A percentile compares a stretch with the other conserved stretches of the same genome.
Conservation (phyloP, 1,140 invertebrate species). For the Elysia chlorotica region DNA sequence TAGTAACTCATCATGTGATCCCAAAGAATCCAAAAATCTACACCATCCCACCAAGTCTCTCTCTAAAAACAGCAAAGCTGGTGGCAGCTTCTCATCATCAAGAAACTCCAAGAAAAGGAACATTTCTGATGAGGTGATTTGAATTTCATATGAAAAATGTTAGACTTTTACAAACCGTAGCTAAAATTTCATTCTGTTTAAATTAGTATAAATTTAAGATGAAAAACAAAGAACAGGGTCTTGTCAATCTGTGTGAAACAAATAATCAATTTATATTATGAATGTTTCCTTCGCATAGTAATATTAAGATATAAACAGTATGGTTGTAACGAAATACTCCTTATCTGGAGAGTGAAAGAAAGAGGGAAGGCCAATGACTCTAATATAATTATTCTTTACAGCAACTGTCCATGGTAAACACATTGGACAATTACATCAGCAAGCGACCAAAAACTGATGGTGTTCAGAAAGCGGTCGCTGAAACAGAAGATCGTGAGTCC, state of each 20-base stretch:
- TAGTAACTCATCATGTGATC: background rate
- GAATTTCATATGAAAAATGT: background rate
- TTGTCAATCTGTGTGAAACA: background rate
- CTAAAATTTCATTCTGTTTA: background rate
- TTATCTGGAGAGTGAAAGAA: background rate
- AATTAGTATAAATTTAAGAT: background rate
- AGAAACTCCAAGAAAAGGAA: conserved; percentile 2
- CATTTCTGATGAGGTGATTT: conserved; percentile 13
- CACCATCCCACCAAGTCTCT: background rate
- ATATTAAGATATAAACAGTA: background rate
- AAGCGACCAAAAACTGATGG: background rate
- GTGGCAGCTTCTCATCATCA: background rate
- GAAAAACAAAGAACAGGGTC: background rate
- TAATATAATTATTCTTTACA: background rate
- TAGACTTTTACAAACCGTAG: background rate
- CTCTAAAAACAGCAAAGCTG: too few relatives aligned
- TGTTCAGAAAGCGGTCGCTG: background rate
- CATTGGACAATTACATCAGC: conserved; percentile 7
- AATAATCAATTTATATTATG: background rate
- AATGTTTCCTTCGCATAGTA: background rate
- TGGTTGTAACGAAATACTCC: background rate
- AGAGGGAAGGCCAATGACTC: background rate
- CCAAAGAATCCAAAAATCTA: background rate
- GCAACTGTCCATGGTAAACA: conserved; percentile 10
- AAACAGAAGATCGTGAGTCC: background rate